Percentiles rank a stretch among this genome's conserved stretches.
Evolutionary conservation across 2,888 invertebrate species (phyloP).

Genomic region (Chirona hameri): DNA sequence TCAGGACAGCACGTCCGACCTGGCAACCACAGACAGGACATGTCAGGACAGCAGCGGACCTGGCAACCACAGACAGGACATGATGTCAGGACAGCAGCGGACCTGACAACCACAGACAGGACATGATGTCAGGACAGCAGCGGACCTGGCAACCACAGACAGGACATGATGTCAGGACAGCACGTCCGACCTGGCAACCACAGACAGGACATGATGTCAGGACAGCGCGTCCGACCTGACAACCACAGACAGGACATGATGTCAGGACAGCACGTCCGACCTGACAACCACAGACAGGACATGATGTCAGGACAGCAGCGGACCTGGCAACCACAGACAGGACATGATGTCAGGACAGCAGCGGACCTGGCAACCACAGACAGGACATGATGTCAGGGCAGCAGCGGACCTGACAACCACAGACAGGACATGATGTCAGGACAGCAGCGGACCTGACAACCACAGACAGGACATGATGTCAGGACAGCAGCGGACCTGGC

Average conservation of each 20-base stretch:
- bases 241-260: neutral
- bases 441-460: constrained; percentile 27
- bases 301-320: neutral
- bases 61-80: neutral
- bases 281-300: neutral
- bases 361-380: too few relatives aligned
- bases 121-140: neutral
- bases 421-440: neutral
- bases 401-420: constrained; percentile 45
- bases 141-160: constrained; percentile 29
- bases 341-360: neutral
- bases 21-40: neutral
- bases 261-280: constrained; percentile 52
- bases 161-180: constrained; percentile 47
- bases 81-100: constrained; percentile 24
- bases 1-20: constrained; percentile 52
- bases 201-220: constrained; percentile 28
- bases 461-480: neutral
- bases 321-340: constrained; percentile 28
- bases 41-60: constrained; percentile 28
- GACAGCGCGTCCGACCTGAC: constrained; percentile 51
- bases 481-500: constrained; percentile 28
- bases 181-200: constrained; percentile 47
- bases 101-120: constrained; percentile 2
- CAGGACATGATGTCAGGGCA: too few relatives aligned